Evolutionary conservation across 2,888 invertebrate species (phyloP), one percentile per base, ranked within the genome.

Genomic region (Drosophila barbarae): DNA sequence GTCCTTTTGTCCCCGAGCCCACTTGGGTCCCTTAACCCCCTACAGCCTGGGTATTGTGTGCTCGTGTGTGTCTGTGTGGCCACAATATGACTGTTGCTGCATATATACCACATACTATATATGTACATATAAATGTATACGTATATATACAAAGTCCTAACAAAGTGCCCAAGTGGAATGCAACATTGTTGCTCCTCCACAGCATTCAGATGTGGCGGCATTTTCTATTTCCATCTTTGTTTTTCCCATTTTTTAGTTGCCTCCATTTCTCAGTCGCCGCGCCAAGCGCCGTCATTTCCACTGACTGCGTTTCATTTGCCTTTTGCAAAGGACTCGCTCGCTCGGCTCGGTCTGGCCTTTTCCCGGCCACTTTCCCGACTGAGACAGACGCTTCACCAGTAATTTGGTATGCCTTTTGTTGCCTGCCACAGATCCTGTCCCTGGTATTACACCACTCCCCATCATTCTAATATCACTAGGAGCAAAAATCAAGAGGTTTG

Each of bases 81-180:
- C 64, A 42, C 61, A 63, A 63, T 70, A 61, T 65, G 63, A 49
- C 54, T 64, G 57, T 61, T 59, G 73, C 73, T 70, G 70, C 60
- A 57, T 50, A 58, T 34, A 30, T 30, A 32, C 39, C 42, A 52
- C 41, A 28, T 28, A 13, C 26, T 26, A 28, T 50, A 36, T n/a
- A 28, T 36, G 28, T 3, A 30, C 28, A 51, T 51, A 53, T 64
- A 66, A 65, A 64, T 58, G 55, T 72, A 49, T 66, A 44, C 35
- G 44, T 6, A 41, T 42, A 42, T 35, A 50, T 63, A 72, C 60
- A 58, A 53, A 49, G 68, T 79, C 72, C 78, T 78, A 80, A 81
- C 81, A 81, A 81, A 81, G 81, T 81, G 71, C 78, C 78, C 81
- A 78, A 81, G 84, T 83, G 84, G 84, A 69, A 80, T 83, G 84